A percentile compares a stretch with the other conserved stretches of the same genome.
Conservation (phyloP, 2,797 vertebrate species). For the Trematomus bernacchii region DNA sequence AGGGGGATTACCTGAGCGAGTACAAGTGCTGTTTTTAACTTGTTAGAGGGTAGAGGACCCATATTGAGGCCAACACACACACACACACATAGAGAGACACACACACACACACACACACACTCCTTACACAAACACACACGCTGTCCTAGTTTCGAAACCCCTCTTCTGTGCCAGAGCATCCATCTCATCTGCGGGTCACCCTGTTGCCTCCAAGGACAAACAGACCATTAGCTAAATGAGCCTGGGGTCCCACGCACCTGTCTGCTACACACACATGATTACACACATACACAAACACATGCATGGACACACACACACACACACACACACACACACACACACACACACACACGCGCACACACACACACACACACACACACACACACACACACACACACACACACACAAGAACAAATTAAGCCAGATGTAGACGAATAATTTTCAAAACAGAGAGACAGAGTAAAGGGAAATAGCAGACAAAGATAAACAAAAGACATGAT, state of each 20-base stretch:
- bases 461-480: conserved; percentile 11
- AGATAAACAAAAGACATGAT: conserved; percentile 20
- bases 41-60: conserved; percentile 64
- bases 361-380: conserved; percentile 12
- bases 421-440: neutral
- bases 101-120: neutral
- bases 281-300: conserved; percentile 1
- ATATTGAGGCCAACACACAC: conserved; percentile 65
- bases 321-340: conserved; percentile 4
- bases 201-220: conserved; percentile 80
- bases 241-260: conserved; percentile 72
- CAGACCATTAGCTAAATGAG: conserved; percentile 82
- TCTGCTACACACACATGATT: conserved; percentile 21
- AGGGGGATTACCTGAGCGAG: conserved; percentile 71
- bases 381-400: neutral
- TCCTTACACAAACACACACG: no score
- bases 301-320: neutral
- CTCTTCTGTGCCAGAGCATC: conserved; percentile 65
- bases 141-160: conserved; percentile 64
- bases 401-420: neutral
- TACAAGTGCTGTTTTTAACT: conserved; percentile 72
- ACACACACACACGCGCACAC: conserved; percentile 10
- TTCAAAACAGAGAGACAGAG: conserved; percentile 7
- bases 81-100: conserved; percentile 7
- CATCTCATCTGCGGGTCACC: conserved; percentile 79